These are phyloP conservation scores for Drosophila melanica DNA, from an alignment of 1,140 invertebrate species.

Conservation along the genomic window DNA sequence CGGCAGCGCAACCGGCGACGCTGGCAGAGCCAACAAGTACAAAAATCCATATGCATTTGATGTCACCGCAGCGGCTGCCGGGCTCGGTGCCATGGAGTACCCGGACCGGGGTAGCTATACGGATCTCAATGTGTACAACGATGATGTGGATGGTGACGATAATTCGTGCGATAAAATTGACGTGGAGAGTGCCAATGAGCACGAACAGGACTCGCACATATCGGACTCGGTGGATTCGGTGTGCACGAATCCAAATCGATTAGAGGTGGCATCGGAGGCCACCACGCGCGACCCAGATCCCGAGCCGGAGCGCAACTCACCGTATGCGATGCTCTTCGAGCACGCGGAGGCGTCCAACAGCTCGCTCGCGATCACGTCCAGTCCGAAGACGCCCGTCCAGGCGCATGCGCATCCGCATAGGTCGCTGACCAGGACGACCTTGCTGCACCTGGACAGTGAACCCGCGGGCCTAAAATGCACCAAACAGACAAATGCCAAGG, in stretches of 20 bases:
- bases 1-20: conserved; percentile 17
- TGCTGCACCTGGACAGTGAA: conserved; percentile 57
- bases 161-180: conserved; percentile 81
- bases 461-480: conserved; percentile 48
- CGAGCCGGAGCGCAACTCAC: conserved; percentile 40
- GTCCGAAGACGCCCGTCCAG: conserved; percentile 51
- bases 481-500: conserved; percentile 72
- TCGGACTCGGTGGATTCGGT: conserved; percentile 81
- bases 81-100: conserved; percentile 38
- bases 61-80: conserved; percentile 46
- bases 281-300: conserved; percentile 4
- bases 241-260: conserved; percentile 64
- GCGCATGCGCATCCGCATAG: conserved; percentile 14
- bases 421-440: conserved; percentile 32
- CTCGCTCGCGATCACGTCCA: conserved; percentile 55
- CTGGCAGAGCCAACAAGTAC: conserved; percentile 66
- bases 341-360: conserved; percentile 61
- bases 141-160: conserved; percentile 68
- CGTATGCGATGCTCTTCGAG: conserved; percentile 63
- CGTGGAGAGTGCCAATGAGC: conserved; percentile 77
- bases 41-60: conserved; percentile 73
- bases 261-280: conserved; percentile 50
- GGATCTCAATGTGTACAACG: conserved; percentile 65
- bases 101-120: conserved; percentile 45
- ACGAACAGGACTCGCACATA: conserved; percentile 79